A percentile compares a stretch with the other conserved stretches of the same genome.
These are phyloP conservation scores for Pogoniulus pusillus DNA, from an alignment of 2,797 vertebrate genomes.

Conservation along the genomic window DNA sequence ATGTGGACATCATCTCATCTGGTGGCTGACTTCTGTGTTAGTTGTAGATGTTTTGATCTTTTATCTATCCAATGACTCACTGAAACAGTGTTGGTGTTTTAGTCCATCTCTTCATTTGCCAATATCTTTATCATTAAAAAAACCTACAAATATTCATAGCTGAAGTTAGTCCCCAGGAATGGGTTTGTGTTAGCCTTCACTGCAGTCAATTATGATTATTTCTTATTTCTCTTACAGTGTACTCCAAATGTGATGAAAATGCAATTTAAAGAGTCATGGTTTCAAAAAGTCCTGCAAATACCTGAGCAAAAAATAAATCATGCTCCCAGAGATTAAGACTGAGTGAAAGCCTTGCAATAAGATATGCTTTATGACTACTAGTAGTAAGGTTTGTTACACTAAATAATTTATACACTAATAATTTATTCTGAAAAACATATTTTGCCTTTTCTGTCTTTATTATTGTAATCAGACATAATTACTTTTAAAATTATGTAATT, in stretches of 20 bases:
- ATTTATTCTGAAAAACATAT: neutral
- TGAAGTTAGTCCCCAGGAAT: neutral
- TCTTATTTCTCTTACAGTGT: neutral
- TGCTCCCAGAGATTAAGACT: neutral
- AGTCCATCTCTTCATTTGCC: neutral
- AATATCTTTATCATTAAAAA: neutral
- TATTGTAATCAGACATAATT: neutral
- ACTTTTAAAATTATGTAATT: neutral
- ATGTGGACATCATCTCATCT: neutral
- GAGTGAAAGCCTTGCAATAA: neutral
- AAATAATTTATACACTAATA: neutral
- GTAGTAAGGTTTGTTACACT: neutral
- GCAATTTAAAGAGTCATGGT: neutral
- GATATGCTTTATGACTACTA: neutral
- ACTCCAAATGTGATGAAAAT: neutral
- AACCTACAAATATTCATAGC: no score
- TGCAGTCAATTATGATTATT: neutral
- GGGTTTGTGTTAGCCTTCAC: neutral
- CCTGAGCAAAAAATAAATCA: neutral
- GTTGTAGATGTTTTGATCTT: neutral
- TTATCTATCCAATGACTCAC: neutral
- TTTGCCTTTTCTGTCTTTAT: neutral
- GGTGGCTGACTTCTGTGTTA: neutral
- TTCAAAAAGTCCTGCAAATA: fast-evolving
- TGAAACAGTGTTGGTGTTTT: neutral